Conservation (phyloP, 35 echinoderm and acorn worm species). For the Ophioderma brevispina region DNA sequence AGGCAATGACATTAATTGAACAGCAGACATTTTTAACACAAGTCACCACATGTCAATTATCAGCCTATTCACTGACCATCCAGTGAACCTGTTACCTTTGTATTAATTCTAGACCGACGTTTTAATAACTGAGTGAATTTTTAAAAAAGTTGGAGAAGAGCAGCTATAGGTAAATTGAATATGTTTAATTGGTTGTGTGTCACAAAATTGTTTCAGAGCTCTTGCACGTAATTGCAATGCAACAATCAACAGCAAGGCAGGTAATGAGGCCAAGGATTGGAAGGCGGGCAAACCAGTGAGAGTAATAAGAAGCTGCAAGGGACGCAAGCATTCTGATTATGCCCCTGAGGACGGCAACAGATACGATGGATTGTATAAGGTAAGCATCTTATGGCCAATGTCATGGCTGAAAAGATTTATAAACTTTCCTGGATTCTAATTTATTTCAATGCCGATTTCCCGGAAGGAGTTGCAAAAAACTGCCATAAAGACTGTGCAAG, state of each 20-base stretch:
- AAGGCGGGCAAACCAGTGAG: conserved; percentile 80
- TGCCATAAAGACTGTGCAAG: too few species aligned
- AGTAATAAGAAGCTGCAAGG: conserved; percentile 89
- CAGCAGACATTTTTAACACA: too few species aligned
- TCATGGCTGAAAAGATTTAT: too few species aligned
- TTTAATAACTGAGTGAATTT: neutral
- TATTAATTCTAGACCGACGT: neutral
- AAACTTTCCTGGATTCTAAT: too few species aligned
- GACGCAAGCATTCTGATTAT: conserved; percentile 96
- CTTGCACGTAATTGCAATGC: conserved; percentile 89
- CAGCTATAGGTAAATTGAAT: neutral
- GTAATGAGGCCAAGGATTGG: conserved; percentile 96
- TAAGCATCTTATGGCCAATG: conserved; percentile 17
- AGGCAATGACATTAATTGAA: too few species aligned
- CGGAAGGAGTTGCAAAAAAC: too few species aligned
- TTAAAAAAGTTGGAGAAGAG: neutral
- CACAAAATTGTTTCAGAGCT: conserved; percentile 49
- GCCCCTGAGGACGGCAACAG: conserved; percentile 95
- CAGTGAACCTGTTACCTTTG: too few species aligned
- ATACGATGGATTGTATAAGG: conserved; percentile 99
- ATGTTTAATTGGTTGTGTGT: neutral
- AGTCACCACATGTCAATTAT: too few species aligned
- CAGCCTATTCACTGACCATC: too few species aligned
- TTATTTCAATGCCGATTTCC: too few species aligned
- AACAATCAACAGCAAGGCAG: conserved; percentile 69